Percentiles rank a stretch among this genome's conserved stretches.
Evolutionary conservation across 2,888 invertebrate species (phyloP).

Genomic region (Melanostoma scalare): DNA sequence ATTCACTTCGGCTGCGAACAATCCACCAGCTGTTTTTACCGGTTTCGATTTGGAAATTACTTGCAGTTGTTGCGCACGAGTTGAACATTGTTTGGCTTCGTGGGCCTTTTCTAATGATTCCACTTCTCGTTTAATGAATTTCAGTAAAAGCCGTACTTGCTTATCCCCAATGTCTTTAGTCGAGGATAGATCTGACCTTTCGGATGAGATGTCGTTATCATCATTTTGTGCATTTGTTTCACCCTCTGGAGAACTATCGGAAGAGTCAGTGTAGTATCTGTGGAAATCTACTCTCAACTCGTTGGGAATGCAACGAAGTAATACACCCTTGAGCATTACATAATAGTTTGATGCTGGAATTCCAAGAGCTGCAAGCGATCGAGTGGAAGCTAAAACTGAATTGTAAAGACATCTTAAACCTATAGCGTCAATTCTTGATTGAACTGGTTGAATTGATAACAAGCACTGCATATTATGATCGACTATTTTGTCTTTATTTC

Average conservation of each 20-base stretch:
- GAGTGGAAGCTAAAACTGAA: slow-evolving; percentile 32
- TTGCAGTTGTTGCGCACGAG: slow-evolving; percentile 5
- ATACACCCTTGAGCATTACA: slow-evolving; percentile 38
- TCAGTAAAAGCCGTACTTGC: slow-evolving; percentile 8
- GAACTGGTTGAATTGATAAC: slow-evolving; percentile 34
- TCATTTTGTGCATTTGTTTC: background rate
- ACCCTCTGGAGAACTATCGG: background rate
- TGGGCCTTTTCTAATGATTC: slow-evolving; percentile 10
- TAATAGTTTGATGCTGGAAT: slow-evolving; percentile 41
- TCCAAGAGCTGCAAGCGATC: slow-evolving; percentile 37
- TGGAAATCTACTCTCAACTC: slow-evolving; percentile 35
- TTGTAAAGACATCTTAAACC: slow-evolving; percentile 37
- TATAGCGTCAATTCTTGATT: slow-evolving; percentile 13
- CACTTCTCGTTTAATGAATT: slow-evolving; percentile 23
- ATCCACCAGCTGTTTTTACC: slow-evolving; percentile 14
- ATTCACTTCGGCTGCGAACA: slow-evolving; percentile 5
- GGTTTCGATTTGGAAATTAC: background rate
- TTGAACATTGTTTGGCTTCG: slow-evolving; percentile 6
- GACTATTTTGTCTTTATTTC: slow-evolving; percentile 30
- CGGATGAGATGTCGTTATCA: background rate
- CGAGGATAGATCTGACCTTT: background rate
- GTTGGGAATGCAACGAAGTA: slow-evolving; percentile 37
- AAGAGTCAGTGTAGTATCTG: background rate
- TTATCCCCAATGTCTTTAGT: background rate
- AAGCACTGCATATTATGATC: slow-evolving; percentile 42